These are phyloP conservation scores for Sarcophaga subvicina DNA, from an alignment of 2,888 invertebrate genomes.

Conservation along the genomic window DNA sequence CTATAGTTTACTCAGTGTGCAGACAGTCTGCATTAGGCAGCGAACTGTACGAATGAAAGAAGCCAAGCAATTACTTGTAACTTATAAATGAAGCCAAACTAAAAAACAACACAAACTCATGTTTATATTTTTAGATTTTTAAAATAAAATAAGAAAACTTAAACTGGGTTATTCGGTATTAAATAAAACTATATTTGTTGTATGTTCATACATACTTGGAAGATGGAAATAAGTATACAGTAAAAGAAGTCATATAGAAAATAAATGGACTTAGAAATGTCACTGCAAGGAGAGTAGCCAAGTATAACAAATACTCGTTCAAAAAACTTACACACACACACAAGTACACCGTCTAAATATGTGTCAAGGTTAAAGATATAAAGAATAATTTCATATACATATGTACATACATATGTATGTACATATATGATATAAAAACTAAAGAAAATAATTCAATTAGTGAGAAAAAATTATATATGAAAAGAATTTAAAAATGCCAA, in stretches of 20 bases:
- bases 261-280: conserved; percentile 46
- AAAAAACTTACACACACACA: not conserved
- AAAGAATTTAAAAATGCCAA: conserved; percentile 10
- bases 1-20: not conserved
- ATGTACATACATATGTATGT: conserved; percentile 10
- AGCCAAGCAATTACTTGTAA: conserved; percentile 64
- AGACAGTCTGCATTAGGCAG: conserved; percentile 7
- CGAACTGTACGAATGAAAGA: conserved; percentile 29
- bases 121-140: conserved; percentile 3
- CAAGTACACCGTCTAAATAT: not conserved
- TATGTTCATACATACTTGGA: not conserved
- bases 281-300: conserved; percentile 44
- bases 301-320: conserved; percentile 32
- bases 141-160: conserved; percentile 5
- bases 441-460: not conserved
- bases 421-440: not conserved
- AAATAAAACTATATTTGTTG: conserved; percentile 13
- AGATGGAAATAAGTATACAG: not conserved
- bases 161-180: conserved; percentile 65
- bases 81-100: conserved; percentile 57
- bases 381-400: conserved; percentile 15
- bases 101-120: not conserved
- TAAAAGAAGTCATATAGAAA: conserved; percentile 54
- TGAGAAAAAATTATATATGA: not conserved
- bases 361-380: conserved; percentile 9